Base-by-base conservation (phyloP, 2,888 invertebrate species). In the Gymnocheta viridis region DNA sequence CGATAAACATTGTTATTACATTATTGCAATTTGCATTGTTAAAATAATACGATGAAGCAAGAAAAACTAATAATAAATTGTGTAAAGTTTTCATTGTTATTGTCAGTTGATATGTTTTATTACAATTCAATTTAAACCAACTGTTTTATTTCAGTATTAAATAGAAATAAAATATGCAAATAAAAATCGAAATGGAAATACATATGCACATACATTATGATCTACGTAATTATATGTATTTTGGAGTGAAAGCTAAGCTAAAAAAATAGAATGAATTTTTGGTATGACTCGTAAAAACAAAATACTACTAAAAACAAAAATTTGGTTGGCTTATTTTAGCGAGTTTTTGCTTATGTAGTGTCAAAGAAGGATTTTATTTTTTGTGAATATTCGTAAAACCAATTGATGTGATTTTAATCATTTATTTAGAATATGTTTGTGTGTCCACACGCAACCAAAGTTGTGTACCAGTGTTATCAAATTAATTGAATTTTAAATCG, bases 1-100 rank as follows among this genome's bases (percentile, higher is more conserved):
- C 44, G 70, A 49, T 58, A 69, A 70, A 70, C 47, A 69, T 49
- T 64, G 73, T 51, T 56, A 51, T 60, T 69, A 73, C 47, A 74
- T 58, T 72, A 62, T 58, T 70, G 51, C 41, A 51, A 70, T 83
- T 80, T 58, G 49, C 41, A 79, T 74, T 74, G 38, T 54, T 64
- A 69, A 74, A 56, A 12, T 38, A 38, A 49, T n/a, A 49, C 35
- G 7, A 62, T n/a, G 17, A 38, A 6, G 2, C 19, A 41, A 17
- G 14, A 44, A 14, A 35, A 47, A 35, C n/a, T 22, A 27, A 32
- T 27, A 27, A 1, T n/a, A 1, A 32, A 14, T 32, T 49, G 14
- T 32, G 14, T 29, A 32, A 19, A 32, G 24, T 6, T 44, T 47
- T 38, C n/a, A 14, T 9, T 38, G n/a, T 62, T 56, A 44, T 24